phyloP scores from a whole-genome alignment of 92 coral and sea anemone genomes.

The Siderastrea radians region DNA sequence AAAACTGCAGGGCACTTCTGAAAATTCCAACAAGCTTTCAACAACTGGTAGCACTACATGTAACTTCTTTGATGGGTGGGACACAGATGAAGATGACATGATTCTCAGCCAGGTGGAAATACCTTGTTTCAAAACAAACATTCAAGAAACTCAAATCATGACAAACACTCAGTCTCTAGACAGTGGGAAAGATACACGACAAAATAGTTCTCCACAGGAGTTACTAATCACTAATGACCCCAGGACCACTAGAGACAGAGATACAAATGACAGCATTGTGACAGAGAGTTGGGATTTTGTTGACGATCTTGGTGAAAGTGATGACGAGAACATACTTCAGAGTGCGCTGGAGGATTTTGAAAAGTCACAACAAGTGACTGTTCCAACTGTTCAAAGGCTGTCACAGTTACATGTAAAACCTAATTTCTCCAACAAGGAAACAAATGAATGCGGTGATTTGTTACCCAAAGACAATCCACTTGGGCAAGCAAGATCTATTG shows the following conservation, averaged over 20 bases:
- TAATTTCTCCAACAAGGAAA: background rate
- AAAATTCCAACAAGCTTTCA: background rate
- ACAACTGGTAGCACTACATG: background rate
- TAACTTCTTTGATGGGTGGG: conserved; percentile 62
- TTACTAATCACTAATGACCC: background rate
- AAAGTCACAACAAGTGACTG: conserved; percentile 34
- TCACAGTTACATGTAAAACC: conserved; percentile 34
- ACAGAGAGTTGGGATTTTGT: conserved; percentile 86
- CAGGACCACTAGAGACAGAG: background rate
- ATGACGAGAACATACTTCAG: conserved; percentile 70
- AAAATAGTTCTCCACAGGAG: background rate
- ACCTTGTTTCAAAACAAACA: conserved; percentile 47
- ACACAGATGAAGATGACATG: conserved; percentile 60
- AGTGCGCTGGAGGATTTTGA: conserved; percentile 78
- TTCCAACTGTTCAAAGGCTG: conserved; percentile 39
- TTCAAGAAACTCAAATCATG: conserved; percentile 64
- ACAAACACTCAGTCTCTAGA: conserved; percentile 64
- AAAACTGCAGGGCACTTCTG: conserved; percentile 8
- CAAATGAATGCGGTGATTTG: background rate
- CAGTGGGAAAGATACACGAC: conserved; percentile 22
- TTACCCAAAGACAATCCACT: background rate
- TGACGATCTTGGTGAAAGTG: conserved; percentile 57
- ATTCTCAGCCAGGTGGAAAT: conserved; percentile 78
- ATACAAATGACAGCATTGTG: conserved; percentile 45
- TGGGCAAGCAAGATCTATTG: background rate